These are phyloP conservation scores for Fragum whitleyi DNA, from an alignment of 2,888 invertebrate species.

Conservation along the genomic window DNA sequence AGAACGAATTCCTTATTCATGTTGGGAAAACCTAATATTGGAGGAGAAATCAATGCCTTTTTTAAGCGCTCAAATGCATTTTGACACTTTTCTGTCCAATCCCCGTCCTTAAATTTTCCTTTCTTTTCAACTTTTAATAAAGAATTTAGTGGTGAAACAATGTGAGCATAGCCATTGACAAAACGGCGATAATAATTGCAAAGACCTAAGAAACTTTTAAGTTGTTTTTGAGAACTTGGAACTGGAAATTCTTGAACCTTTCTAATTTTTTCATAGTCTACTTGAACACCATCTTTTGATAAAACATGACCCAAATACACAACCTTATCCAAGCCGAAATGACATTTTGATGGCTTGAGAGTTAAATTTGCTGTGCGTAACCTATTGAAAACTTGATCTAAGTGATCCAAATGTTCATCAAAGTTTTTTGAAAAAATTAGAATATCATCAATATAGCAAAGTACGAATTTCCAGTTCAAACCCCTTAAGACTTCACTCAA, in stretches of 20 bases:
- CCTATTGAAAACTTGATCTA: constrained; percentile 45
- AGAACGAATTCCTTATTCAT: constrained; percentile 55
- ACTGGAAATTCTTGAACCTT: constrained; percentile 55
- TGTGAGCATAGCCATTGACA: constrained; percentile 74
- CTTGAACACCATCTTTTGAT: constrained; percentile 63
- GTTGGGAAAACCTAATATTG: constrained; percentile 63
- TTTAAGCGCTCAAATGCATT: too few species aligned
- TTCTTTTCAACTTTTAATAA: constrained; percentile 75
- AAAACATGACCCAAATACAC: constrained; percentile 25
- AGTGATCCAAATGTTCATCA: too few species aligned
- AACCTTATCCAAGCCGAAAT: constrained; percentile 49
- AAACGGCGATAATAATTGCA: constrained; percentile 84
- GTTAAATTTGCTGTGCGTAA: constrained; percentile 44
- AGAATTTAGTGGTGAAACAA: constrained; percentile 76
- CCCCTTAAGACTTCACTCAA: too few species aligned
- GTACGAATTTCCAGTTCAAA: too few species aligned
- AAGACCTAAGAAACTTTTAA: constrained; percentile 59
- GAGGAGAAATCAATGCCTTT: constrained; percentile 54
- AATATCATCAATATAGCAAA: too few species aligned
- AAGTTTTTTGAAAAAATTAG: too few species aligned
- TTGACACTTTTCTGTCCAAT: constrained; percentile 77
- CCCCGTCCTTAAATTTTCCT: too few species aligned
- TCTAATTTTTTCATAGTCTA: constrained; percentile 53
- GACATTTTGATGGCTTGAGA: constrained; percentile 56
- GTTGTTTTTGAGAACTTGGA: constrained; percentile 55